A percentile compares a stretch with the other conserved stretches of the same genome.
phyloP scores from a whole-genome alignment of 2,797 vertebrate genomes.

The Pseudotriccus pelzelni region DNA sequence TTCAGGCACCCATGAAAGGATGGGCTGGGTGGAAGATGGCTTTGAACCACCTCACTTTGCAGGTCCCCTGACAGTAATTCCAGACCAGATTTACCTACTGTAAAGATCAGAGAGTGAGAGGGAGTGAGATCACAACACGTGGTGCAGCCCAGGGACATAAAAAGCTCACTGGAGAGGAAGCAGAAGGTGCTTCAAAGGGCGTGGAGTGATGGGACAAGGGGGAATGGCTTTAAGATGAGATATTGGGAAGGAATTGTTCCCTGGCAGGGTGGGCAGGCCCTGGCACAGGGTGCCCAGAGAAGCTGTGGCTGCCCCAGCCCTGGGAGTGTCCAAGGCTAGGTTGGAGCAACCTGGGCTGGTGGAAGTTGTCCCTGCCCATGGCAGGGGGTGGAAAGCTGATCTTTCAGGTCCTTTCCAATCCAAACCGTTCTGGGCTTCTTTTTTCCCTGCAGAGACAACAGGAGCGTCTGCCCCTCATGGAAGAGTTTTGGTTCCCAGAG shows the following conservation, averaged over 20 bases:
- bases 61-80: not conserved
- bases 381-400: not conserved
- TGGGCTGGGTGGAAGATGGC: not conserved
- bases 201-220: not conserved
- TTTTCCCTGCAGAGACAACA: not conserved
- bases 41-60: not conserved
- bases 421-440: not conserved
- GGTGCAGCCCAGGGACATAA: fast-evolving
- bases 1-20: not conserved
- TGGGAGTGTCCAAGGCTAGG: not conserved
- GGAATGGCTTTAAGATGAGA: not conserved
- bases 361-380: not conserved
- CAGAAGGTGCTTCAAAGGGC: not conserved
- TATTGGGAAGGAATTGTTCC: fast-evolving
- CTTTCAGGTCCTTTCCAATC: fast-evolving
- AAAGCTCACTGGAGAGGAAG: not conserved
- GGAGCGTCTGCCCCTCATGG: not conserved
- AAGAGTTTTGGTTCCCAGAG: not conserved
- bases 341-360: fast-evolving
- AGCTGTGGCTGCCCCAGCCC: not conserved
- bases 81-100: not conserved
- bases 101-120: not conserved
- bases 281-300: not conserved
- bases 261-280: fast-evolving
- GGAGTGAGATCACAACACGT: not conserved